Evolutionary conservation across 2,888 invertebrate species (phyloP).

Genomic region (Caenorhabditis sp.): DNA sequence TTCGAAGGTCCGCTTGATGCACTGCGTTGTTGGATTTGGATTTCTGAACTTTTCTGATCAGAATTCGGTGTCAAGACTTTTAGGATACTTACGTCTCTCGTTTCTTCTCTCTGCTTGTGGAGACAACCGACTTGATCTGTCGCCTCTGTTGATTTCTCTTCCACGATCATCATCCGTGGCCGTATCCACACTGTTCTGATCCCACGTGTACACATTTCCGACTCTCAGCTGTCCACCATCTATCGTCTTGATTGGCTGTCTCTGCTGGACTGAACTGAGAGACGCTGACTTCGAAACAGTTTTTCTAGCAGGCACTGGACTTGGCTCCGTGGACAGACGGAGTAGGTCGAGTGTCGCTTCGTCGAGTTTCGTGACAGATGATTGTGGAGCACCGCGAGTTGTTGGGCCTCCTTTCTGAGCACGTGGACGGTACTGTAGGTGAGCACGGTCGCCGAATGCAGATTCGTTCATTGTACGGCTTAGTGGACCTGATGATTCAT

Average conservation of each 20-base stretch:
- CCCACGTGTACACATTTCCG: constrained; percentile 79
- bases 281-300: constrained; percentile 79
- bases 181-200: constrained; percentile 69
- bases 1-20: constrained; percentile 48
- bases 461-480: constrained; percentile 64
- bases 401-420: constrained; percentile 67
- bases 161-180: constrained; percentile 49
- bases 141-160: constrained; percentile 20
- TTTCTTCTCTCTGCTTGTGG: constrained; percentile 68
- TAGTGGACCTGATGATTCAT: constrained; percentile 64
- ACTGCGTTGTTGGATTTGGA: constrained; percentile 58
- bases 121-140: constrained; percentile 62
- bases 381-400: constrained; percentile 63
- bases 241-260: constrained; percentile 46
- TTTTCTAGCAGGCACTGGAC: constrained; percentile 51
- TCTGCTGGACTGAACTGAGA: constrained; percentile 77
- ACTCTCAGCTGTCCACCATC: constrained; percentile 77
- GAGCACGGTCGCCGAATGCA: constrained; percentile 66
- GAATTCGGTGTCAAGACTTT: too few relatives aligned
- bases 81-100: constrained; percentile 61
- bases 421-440: constrained; percentile 73
- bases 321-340: constrained; percentile 75
- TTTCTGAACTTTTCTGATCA: constrained; percentile 38
- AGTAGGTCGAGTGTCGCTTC: constrained; percentile 80
- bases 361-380: constrained; percentile 75